phyloP scores from a whole-genome alignment of 2,888 invertebrate species.

The Apamea epomidion region DNA sequence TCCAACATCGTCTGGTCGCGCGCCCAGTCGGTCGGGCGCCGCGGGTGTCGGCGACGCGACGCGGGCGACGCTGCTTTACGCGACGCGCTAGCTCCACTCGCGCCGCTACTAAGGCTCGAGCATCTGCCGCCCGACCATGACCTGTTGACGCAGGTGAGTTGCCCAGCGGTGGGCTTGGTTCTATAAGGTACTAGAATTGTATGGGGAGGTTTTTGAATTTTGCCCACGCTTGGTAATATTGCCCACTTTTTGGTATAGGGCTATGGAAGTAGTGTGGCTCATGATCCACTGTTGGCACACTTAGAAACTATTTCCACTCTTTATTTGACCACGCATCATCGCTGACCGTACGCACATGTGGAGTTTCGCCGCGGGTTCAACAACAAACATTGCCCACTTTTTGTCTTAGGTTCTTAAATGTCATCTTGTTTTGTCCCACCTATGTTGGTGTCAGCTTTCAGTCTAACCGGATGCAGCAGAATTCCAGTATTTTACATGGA shows the following conservation, averaged over 20 bases:
- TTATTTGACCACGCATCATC: too few relatives aligned
- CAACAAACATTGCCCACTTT: too few relatives aligned
- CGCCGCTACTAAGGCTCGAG: constrained; percentile 96
- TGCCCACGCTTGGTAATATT: not conserved
- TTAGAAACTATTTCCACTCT: too few relatives aligned
- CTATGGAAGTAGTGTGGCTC: too few relatives aligned
- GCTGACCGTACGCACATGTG: too few relatives aligned
- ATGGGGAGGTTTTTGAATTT: not conserved
- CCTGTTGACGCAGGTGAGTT: constrained; percentile 92
- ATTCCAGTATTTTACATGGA: too few relatives aligned
- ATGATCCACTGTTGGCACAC: not conserved
- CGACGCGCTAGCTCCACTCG: constrained; percentile 95
- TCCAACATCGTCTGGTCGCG: constrained; percentile 94
- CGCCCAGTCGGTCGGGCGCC: constrained; percentile 96
- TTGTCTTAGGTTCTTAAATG: too few relatives aligned
- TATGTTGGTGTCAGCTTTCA: too few relatives aligned
- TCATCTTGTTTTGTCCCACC: too few relatives aligned
- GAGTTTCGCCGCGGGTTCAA: too few relatives aligned
- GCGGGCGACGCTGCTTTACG: constrained; percentile 94
- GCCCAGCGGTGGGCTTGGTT: not conserved
- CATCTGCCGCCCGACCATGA: constrained; percentile 97
- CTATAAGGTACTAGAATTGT: not conserved
- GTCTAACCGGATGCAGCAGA: too few relatives aligned
- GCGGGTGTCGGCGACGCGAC: constrained; percentile 94
- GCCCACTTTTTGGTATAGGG: not conserved